A percentile compares a stretch with the other conserved stretches of the same genome.
phyloP scores from a whole-genome alignment of 2,888 invertebrate genomes.

The Acrocera orbiculus region DNA sequence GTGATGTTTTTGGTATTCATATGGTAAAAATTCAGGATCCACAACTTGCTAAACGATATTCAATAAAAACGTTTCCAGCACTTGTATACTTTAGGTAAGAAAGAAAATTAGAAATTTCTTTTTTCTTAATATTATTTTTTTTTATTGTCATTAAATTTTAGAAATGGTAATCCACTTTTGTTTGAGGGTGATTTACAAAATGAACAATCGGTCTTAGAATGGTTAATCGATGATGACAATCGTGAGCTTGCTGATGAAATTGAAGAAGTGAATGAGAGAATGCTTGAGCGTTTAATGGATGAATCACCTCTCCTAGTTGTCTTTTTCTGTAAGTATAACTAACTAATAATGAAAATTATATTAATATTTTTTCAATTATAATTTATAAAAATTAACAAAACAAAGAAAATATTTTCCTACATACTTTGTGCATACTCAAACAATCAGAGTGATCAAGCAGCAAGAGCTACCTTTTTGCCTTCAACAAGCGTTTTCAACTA shows the following conservation, averaged over 20 bases:
- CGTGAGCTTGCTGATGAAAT: conserved; percentile 86
- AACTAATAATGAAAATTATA: background rate
- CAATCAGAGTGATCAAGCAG: no score
- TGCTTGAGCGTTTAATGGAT: conserved; percentile 67
- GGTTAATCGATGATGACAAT: conserved; percentile 86
- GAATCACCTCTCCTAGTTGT: conserved; percentile 79
- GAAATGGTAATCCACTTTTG: conserved; percentile 74
- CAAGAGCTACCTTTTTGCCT: no score
- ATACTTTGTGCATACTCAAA: no score
- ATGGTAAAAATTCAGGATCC: conserved; percentile 87
- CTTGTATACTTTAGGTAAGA: conserved; percentile 73
- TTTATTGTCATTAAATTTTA: conserved; percentile 18
- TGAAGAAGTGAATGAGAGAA: conserved; percentile 77
- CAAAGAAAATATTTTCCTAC: no score
- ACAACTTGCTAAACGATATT: conserved; percentile 78
- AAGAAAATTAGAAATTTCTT: background rate
- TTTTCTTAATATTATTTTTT: background rate
- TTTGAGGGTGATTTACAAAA: conserved; percentile 86
- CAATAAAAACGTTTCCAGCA: conserved; percentile 86
- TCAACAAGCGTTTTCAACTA: no score
- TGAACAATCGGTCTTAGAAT: conserved; percentile 79
- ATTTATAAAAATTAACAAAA: background rate
- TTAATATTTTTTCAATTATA: background rate
- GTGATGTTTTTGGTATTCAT: conserved; percentile 82
- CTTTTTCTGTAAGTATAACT: conserved; percentile 61